Evolutionary conservation across 2,797 vertebrate species (phyloP), one percentile per base, ranked within the genome.

Genomic region (Arnoldichthys spilopterus): DNA sequence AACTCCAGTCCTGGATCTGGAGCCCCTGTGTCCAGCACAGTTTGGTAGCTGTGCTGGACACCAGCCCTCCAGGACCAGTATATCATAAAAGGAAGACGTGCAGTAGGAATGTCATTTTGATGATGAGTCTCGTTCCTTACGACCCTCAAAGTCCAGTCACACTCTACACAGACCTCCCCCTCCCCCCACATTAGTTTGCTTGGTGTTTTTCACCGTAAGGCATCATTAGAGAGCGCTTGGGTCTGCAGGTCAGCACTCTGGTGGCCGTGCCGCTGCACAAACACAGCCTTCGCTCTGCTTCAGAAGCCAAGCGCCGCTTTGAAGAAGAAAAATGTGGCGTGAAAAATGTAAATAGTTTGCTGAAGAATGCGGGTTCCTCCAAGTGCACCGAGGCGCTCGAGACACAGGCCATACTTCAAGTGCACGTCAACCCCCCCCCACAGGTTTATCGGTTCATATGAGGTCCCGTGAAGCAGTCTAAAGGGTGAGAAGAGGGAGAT

Each of bases 181-280:
- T 3, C 3, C 16, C 20, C 49, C 7, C 4, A n/a, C 1, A 20
- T 16, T 51, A 16, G 49, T 4, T 7, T 51, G 49, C 49, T 51
- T 3, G 18, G 49, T 18, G 15, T n/a, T 30, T 26, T 9, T 61
- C 22, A 61, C 86, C 47, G 45, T 13, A 62, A 86, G 86, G 85
- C 86, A 87, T 87, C 84, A 61, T 88, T 87, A 86, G 81, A 47
- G 24, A 11, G 49, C 54, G 49, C 13, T 72, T 24, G 12, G 79
- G 79, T 77, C 62, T 82, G 69, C 76, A 82, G 83, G 77, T 81
- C 64, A 66, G 43, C 24, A 54, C 58, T 84, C 75, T 77, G 28
- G 22, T 72, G 81, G 78, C 82, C 84, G 63, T 22, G 24, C 72
- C 70, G 63, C 74, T 75, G 68, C 83, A 82, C 69, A 82, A 87